A percentile compares a stretch with the other conserved stretches of the same genome.
Evolutionary conservation across 2,113 vertebrate genomes (phyloP).

Genomic region (Aviceda subcristata): DNA sequence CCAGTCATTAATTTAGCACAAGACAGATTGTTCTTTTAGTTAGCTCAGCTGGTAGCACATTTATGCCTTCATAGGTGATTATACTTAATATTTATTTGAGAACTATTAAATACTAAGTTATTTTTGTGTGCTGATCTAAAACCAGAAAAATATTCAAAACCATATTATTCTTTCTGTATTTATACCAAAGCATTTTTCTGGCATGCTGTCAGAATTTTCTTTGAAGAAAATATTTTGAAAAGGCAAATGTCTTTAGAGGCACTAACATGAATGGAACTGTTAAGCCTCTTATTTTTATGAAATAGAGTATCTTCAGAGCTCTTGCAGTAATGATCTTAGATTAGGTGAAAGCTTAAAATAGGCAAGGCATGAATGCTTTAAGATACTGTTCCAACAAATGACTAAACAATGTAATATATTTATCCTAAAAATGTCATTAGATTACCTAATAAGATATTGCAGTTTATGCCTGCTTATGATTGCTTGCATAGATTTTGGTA

Average conservation of each 20-base stretch:
- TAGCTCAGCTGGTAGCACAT: neutral
- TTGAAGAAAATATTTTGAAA: neutral
- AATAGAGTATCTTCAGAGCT: neutral
- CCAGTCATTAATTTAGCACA: neutral
- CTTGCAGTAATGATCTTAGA: neutral
- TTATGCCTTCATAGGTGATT: neutral
- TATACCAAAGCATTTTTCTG: neutral
- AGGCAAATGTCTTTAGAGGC: neutral
- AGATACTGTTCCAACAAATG: neutral
- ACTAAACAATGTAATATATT: neutral
- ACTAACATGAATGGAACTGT: neutral
- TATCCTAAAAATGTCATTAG: conserved; percentile 2
- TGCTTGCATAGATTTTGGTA: conserved; percentile 23
- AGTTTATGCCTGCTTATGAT: neutral
- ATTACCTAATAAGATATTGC: neutral
- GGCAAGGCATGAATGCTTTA: neutral
- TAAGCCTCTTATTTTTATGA: neutral
- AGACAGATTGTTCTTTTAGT: neutral
- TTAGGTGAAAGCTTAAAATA: neutral
- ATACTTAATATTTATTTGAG: neutral
- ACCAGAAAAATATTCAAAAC: neutral
- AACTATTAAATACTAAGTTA: neutral
- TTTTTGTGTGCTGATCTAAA: neutral
- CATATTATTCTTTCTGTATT: neutral
- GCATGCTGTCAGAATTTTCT: neutral